phyloP scores from a whole-genome alignment of 2,797 vertebrate species.

The Naso thynnoides region DNA sequence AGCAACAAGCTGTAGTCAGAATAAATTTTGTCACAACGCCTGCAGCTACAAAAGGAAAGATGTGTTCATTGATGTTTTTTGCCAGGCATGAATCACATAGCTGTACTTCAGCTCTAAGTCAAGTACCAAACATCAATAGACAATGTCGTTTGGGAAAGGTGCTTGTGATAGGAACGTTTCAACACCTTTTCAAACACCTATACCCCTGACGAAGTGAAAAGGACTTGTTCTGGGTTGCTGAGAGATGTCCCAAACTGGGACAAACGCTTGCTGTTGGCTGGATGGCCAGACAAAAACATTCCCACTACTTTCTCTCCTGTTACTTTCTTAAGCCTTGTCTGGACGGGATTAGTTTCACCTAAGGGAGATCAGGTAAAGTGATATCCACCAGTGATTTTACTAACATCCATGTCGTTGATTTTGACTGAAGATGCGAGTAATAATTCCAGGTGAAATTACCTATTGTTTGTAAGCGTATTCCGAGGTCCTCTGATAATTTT shows the following conservation, averaged over 20 bases:
- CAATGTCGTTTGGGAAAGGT: constrained; percentile 40
- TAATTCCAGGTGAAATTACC: no score
- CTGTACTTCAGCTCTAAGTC: constrained; percentile 49
- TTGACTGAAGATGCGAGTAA: no score
- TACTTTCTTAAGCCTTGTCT: no score
- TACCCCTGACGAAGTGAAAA: constrained; percentile 28
- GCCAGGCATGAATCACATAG: constrained; percentile 55
- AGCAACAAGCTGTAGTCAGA: constrained; percentile 42
- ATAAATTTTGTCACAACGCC: constrained; percentile 34
- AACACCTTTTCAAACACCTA: constrained; percentile 46
- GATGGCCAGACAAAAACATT: no score
- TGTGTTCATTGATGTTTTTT: constrained; percentile 44
- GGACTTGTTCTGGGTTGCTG: constrained; percentile 24
- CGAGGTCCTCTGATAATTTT: no score
- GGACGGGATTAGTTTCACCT: no score
- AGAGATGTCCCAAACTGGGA: constrained; percentile 23
- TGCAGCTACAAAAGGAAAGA: constrained; percentile 44
- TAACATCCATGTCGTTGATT: no score
- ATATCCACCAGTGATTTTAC: no score
- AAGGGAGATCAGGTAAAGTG: no score
- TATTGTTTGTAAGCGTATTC: no score
- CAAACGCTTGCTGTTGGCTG: no score
- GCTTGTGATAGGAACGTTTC: constrained; percentile 50
- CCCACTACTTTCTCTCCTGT: no score
- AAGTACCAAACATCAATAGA: constrained; percentile 47